Base-by-base conservation (phyloP, 2,888 invertebrate genomes). In the Ornithoptera priamus region DNA sequence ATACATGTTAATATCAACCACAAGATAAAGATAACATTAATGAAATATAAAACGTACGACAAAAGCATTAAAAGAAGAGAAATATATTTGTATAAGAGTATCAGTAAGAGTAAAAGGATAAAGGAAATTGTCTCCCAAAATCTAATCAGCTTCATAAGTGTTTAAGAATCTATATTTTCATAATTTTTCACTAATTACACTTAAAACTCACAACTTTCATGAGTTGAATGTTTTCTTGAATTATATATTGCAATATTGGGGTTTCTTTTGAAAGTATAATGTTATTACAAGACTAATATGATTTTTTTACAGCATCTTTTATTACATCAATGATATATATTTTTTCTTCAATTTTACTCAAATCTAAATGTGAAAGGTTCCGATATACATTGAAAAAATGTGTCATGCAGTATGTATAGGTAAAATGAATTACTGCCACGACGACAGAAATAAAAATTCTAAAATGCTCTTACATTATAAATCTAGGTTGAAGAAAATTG, bases 401-500 rank as follows among this genome's bases (percentile, higher is more conserved):
- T 57, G 57, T n/a, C 20, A 22, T 57, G 53, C 7, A 56, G n/a
- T 56, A 56, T 20, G n/a, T 56, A 56, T 20, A 56, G 20, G 56
- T 56, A 58, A 58, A 22, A 22, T 58, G 57, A 58, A 22, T 58
- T 58, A 58, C 57, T 57, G 42, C 62, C 46, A 59, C 66, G 58
- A 56, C 46, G 67, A 60, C 59, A 60, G 58, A 70, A 67, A 63
- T 66, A 63, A 64, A 67, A 70, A 60, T 67, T 67, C 56, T 64
- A 67, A 70, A 67, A 60, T 39, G 63, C 53, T 67, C 56, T 70
- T 59, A 64, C 60, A 67, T 64, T 70, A 67, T 64, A 70, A 70
- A 70, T 70, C 46, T 70, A 59, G 70, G 63, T 70, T 67, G 67
- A 63, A 70, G 70, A 70, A 70, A 70, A 67, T 67, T 70, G 70